Evolutionary conservation across 2,113 vertebrate species (phyloP).

Genomic region (Brachionichthys hirsutus): DNA sequence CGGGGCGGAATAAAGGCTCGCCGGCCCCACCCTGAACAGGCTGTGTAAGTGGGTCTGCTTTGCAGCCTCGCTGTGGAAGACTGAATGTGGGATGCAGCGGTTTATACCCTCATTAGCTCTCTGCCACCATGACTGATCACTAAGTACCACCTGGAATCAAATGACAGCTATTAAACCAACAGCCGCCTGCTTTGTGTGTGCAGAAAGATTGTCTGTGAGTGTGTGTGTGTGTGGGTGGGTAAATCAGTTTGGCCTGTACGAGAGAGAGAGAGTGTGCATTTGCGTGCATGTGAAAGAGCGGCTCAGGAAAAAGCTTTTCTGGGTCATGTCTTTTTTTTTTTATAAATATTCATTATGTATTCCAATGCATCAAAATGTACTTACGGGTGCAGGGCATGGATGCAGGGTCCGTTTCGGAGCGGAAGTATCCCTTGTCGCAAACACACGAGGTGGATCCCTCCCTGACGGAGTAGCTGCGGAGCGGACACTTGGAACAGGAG

Average conservation of each 20-base stretch:
- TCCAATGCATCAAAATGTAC: conserved; percentile 55
- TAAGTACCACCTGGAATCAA: conserved; percentile 82
- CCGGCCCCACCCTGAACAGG: no score
- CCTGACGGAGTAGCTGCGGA: conserved; percentile 92
- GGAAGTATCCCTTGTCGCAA: conserved; percentile 93
- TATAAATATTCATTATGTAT: background rate
- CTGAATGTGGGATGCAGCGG: conserved; percentile 77
- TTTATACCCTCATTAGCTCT: conserved; percentile 88
- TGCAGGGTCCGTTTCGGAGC: conserved; percentile 89
- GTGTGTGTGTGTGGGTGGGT: conserved; percentile 1
- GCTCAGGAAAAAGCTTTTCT: no score
- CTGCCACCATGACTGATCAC: conserved; percentile 84
- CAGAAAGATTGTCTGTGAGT: conserved; percentile 1
- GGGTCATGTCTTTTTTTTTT: no score
- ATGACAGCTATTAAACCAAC: conserved; percentile 80
- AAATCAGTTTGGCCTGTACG: conserved; percentile 20
- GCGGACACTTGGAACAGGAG: conserved; percentile 91
- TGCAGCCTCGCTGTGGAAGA: conserved; percentile 76
- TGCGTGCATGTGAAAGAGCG: no score
- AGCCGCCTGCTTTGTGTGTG: conserved; percentile 42
- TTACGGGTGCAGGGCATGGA: conserved; percentile 96
- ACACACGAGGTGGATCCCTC: conserved; percentile 93
- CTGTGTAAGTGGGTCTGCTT: conserved; percentile 3
- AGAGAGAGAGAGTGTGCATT: conserved; percentile 4
- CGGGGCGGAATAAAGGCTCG: no score